Evolutionary conservation across 2,888 invertebrate species (phyloP).

Genomic region (Diachrysia chrysitis): DNA sequence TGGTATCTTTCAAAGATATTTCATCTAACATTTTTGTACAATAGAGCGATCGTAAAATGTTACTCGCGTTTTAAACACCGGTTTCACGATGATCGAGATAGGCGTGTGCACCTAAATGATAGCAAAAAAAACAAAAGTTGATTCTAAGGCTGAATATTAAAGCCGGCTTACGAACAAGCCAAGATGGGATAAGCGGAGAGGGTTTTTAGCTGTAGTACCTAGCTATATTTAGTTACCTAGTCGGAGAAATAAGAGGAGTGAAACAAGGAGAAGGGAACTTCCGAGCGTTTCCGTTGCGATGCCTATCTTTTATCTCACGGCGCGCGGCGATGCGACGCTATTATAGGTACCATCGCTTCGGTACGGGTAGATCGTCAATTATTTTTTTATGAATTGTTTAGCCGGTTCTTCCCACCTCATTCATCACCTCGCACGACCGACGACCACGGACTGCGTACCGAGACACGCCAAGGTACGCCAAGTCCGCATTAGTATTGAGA

Average conservation of each 20-base stretch:
- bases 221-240: background rate
- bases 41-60: conserved; percentile 33
- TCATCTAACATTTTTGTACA: conserved; percentile 38
- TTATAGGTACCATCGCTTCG: background rate
- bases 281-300: conserved; percentile 5
- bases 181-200: background rate
- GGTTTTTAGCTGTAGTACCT: background rate
- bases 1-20: conserved; percentile 52
- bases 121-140: conserved; percentile 22
- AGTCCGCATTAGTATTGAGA: too few relatives aligned
- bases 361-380: conserved; percentile 17
- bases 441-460: too few relatives aligned
- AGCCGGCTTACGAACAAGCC: background rate
- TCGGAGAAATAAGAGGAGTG: conserved; percentile 3
- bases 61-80: conserved; percentile 34
- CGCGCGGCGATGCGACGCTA: background rate
- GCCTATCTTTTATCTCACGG: conserved; percentile 13
- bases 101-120: conserved; percentile 27
- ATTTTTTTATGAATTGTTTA: conserved; percentile 27
- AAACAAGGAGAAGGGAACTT: conserved; percentile 2
- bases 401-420: too few relatives aligned
- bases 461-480: too few relatives aligned
- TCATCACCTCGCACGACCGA: too few relatives aligned
- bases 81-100: conserved; percentile 31
- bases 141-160: conserved; percentile 10